Evolutionary conservation across 2,888 invertebrate species (phyloP).

Genomic region (Cerastis leucographa): DNA sequence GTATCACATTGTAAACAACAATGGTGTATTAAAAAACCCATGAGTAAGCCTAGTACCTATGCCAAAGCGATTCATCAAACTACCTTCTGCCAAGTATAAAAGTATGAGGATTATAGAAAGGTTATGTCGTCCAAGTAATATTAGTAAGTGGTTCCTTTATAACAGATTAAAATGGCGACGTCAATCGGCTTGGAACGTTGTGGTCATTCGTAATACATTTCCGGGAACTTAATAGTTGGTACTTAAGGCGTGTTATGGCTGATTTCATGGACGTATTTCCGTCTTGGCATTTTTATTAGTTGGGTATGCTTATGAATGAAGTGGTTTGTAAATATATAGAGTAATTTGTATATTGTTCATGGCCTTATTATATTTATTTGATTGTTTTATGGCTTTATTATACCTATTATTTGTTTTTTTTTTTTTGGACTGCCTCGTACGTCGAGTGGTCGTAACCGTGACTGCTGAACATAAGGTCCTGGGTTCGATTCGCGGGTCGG

Average conservation of each 20-base stretch:
- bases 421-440: no score
- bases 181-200: constrained; percentile 22
- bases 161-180: constrained; percentile 60
- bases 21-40: no score
- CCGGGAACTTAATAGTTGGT: constrained; percentile 26
- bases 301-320: constrained; percentile 2
- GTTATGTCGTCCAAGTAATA: constrained; percentile 53
- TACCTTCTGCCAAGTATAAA: constrained; percentile 24
- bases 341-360: background rate
- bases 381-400: background rate
- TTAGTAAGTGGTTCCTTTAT: constrained; percentile 60
- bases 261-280: constrained; percentile 21
- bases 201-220: constrained; percentile 19
- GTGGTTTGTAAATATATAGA: background rate
- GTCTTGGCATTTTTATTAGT: constrained; percentile 41
- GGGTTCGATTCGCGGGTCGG: no score
- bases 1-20: no score
- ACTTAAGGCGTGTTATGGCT: constrained; percentile 24
- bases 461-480: no score
- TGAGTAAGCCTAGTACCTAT: background rate
- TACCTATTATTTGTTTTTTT: background rate
- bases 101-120: constrained; percentile 17
- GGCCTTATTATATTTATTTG: background rate
- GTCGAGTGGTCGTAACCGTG: no score
- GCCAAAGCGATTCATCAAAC: background rate